Conservation (phyloP, 2,888 invertebrate genomes). For the Glyphotaelius pellucidus region DNA sequence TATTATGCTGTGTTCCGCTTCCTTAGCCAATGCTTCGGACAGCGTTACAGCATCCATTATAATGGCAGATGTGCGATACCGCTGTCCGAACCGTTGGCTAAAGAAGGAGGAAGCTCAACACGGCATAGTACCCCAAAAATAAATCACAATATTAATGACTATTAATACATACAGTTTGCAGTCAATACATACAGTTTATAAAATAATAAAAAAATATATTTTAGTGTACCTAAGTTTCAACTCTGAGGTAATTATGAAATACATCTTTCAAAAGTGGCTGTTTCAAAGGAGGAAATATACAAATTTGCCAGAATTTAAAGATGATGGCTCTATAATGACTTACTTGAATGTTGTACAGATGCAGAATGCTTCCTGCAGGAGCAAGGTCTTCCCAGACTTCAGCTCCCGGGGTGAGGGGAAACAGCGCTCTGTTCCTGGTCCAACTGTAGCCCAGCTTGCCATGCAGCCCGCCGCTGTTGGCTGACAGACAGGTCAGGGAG, state of each 20-base stretch:
- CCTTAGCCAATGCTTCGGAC: too few relatives aligned
- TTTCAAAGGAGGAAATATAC: neutral
- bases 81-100: too few relatives aligned
- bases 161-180: too few relatives aligned
- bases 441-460: conserved; percentile 88
- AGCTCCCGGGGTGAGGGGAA: conserved; percentile 84
- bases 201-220: neutral
- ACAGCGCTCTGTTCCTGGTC: conserved; percentile 86
- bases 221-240: neutral
- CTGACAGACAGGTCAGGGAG: conserved; percentile 83
- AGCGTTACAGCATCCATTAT: too few relatives aligned
- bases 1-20: too few relatives aligned
- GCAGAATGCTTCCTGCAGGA: conserved; percentile 89
- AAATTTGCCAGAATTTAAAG: neutral
- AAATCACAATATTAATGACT: too few relatives aligned
- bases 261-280: neutral
- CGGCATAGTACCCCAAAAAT: too few relatives aligned
- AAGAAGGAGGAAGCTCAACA: too few relatives aligned
- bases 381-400: conserved; percentile 91
- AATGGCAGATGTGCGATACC: too few relatives aligned
- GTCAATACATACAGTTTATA: too few relatives aligned
- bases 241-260: neutral
- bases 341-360: conserved; percentile 87
- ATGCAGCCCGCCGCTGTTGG: conserved; percentile 79
- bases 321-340: neutral